phyloP scores from a whole-genome alignment of 2,113 vertebrate species.

The Vulpes vulpes region DNA sequence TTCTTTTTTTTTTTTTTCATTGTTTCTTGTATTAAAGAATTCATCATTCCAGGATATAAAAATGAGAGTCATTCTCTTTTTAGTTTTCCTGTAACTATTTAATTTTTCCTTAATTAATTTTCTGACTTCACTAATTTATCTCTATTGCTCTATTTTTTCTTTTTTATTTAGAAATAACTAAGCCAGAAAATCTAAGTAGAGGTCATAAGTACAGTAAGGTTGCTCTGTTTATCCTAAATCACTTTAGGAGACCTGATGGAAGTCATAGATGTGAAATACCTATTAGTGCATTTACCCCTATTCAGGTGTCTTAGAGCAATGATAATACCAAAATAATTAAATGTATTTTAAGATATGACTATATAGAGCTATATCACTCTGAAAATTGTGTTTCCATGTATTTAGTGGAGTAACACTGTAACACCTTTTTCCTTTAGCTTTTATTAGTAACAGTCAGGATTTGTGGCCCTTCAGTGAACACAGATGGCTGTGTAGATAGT shows the following conservation, averaged over 20 bases:
- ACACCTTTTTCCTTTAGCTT: background rate
- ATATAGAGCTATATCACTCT: background rate
- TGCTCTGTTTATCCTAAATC: background rate
- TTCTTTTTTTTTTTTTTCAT: background rate
- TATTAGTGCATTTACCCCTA: background rate
- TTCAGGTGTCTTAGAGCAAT: background rate
- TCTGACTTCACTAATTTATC: constrained; percentile 11
- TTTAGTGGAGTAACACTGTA: background rate
- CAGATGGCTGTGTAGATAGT: background rate
- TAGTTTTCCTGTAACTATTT: constrained; percentile 6
- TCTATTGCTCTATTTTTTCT: background rate
- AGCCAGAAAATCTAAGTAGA: constrained; percentile 28
- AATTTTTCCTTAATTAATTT: constrained; percentile 49
- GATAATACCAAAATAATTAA: background rate
- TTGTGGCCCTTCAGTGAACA: background rate
- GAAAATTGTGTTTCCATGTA: constrained; percentile 8
- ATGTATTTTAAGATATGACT: background rate
- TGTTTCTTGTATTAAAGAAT: constrained; percentile 53
- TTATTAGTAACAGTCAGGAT: background rate
- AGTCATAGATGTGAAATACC: background rate
- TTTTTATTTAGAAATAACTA: constrained; percentile 19
- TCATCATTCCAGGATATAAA: constrained; percentile 44
- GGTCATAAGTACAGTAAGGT: background rate
- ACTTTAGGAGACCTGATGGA: background rate
- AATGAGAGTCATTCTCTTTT: background rate